Base-by-base conservation (phyloP, 1,140 invertebrate species). In the Plodia interpunctella region DNA sequence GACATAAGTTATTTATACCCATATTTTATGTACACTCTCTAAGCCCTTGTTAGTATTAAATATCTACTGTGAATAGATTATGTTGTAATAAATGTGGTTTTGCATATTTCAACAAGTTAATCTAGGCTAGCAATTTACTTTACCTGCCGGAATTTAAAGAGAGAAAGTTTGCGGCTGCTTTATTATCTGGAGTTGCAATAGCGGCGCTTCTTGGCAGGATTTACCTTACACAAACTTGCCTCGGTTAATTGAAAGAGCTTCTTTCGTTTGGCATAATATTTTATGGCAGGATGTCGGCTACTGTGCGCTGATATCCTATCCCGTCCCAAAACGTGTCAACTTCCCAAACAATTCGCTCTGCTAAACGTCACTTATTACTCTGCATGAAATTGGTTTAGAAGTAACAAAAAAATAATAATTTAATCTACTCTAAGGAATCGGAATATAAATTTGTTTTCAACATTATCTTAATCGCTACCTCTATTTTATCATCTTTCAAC, bases 191-290 rank as follows among this genome's bases (percentile, higher is more conserved):
- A 59, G 68, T 66, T 62, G 73, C 72, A 71, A 60, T 68, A 65
- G 38, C 67, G 72, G 63, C 74, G 70, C 63, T 77, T 80, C 76
- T 77, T 79, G 65, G 73, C 71, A 75, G 71, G 76, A 82, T 85
- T 84, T 85, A 78, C 78, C 74, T 86, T 80, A 81, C 78, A 78
- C 81, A 78, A 85, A 87, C 80, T 76, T 80, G 77, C 76, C 79
- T 81, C 80, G 64, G 76, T 83, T 88, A 88, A 88, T 87, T 87
- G 82, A 86, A 87, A 87, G 80, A 85, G 81, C 82, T 83, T 80
- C 79, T 86, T 85, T 86, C 83, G 76, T 81, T 80, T 81, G 76
- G 74, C 74, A 77, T 86, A 83, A 88, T 87, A 87, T 83, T 88
- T 87, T 84, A 83, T 78, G 72, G 74, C 68, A 67, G 70, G 69